Percentiles rank a stretch among this genome's conserved stretches.
Conservation (phyloP, 2,113 vertebrate genomes). For the Charina bottae region DNA sequence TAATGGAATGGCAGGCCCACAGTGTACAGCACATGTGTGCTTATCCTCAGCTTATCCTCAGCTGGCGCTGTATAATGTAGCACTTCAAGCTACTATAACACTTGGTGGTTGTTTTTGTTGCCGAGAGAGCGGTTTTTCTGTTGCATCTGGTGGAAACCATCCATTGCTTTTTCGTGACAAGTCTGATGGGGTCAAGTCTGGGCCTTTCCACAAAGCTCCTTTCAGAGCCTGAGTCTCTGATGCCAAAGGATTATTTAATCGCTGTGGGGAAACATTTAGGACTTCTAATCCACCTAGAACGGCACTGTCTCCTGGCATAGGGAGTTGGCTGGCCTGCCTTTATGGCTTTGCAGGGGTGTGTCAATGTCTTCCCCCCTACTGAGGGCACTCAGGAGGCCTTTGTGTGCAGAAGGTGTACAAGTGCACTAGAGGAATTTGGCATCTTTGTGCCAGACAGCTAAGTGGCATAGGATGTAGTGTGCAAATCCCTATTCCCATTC, state of each 20-base stretch:
- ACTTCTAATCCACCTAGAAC: not conserved
- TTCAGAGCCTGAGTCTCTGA: not conserved
- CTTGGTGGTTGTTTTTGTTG: not conserved
- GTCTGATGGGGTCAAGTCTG: not conserved
- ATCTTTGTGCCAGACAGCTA: slow-evolving; percentile 3
- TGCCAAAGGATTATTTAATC: slow-evolving; percentile 27
- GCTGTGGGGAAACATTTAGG: not conserved
- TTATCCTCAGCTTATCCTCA: not conserved
- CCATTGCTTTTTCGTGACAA: not conserved
- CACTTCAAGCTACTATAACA: not conserved
- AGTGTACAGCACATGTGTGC: not conserved
- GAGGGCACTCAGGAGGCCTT: slow-evolving; percentile 11
- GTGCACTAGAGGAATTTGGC: slow-evolving; percentile 6
- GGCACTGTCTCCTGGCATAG: slow-evolving; percentile 14
- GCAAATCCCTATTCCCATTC: too few relatives aligned
- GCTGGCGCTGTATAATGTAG: not conserved
- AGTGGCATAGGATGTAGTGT: not conserved
- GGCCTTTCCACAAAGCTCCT: slow-evolving; percentile 16
- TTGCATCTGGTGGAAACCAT: not conserved
- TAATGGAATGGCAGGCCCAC: not conserved
- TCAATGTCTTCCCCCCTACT: not conserved
- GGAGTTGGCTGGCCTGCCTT: not conserved
- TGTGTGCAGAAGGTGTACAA: not conserved
- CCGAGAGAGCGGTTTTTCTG: not conserved
- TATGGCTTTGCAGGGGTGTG: not conserved